Evolutionary conservation across 30 jellyfish, hydroid and myxozoan species (phyloP), one percentile per base, ranked within the genome.

Genomic region (Pseudorhiza aurosa): DNA sequence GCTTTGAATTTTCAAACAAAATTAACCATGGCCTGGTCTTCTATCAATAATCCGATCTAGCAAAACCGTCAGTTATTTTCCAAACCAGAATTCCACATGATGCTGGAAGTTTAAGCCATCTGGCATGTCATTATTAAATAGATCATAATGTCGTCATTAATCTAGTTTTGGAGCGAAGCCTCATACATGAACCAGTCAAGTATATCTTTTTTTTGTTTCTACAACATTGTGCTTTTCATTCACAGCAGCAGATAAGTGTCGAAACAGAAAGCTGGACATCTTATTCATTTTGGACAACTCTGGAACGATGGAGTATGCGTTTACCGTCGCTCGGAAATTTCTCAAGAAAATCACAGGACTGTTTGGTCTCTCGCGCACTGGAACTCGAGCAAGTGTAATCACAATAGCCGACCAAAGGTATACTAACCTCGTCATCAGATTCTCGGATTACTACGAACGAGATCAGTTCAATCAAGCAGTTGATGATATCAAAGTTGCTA

Each of bases 281-380:
- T 30, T 65, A 1, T 79, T 79, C 47, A 19, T 79, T 0, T 1
- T 79, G 21, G 91, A 79, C 28, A 79, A 67, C 37, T 79, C 91
- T 31, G 91, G 91, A 18, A 79, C 91, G 11, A 65, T 79, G 91
- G 58, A 65, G 42, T 43, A 62, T 17, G 91, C 82, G 8, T 63
- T 63, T 39, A 36, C 45, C 3, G 4, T 67, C 6, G 72, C 91
- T 18, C 63, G 80, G 58, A 19, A 22, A 7, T 79, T 79, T 36
- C 76, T 65, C 19, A 65, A 51, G 55, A 63, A 50, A 32, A 12
- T 79, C 32, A 32, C 46, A 7, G 57, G 22, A 11, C 69, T 24
- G 12, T 79, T 79, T 50, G n/a, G 12, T 2, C 58, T 79, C 44
- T 26, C 62, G 3, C 40, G 58, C 40, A 22, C 0, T 36, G 76